Base-by-base conservation (phyloP, 2,888 invertebrate genomes). In the Xestoiulus laeticollis region DNA sequence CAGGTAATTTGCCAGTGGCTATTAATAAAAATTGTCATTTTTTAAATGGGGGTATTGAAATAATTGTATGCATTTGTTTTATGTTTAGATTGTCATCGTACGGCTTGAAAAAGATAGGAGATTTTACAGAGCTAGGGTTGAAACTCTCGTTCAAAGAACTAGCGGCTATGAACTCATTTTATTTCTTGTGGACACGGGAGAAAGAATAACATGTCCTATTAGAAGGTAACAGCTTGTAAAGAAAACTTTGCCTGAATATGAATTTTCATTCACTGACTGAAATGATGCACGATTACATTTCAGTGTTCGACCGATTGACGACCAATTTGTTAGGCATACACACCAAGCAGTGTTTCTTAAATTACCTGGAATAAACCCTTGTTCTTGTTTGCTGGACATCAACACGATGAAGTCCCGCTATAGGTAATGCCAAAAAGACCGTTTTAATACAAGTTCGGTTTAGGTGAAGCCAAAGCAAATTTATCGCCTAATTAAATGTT, bases 61-160 rank as follows among this genome's bases (percentile, higher is more conserved):
- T 26, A 10, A 12, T 26, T 68, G 5, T 68, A 22, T 26, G n/a
- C 8, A 48, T 68, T 68, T 32, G 10, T 43, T 2, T 22, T 44
- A 4, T n/a, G 10, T 44, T 43, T 3, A 85, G 85, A 30, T 85
- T 38, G 48, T 43, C 38, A 44, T 85, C 19, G 48, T 38, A 19
- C 85, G 85, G n/a, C 85, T 43, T 85, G 32, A 30, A 14, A 85
- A 44, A 14, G 85, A 85, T 30, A 85, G 48, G 43, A 19, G 48
- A 48, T 85, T 38, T 19, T 85, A 85, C 22, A 38, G 85, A 43
- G 85, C 43, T 14, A 44, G 16, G 16, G 85, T 48, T 10, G 26
- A 44, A 48, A 43, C 43, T n/a, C 22, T 85, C 1, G 12, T 85
- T n/a, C 38, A 85, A 44, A 30, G 48, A 44, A n/a, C 85, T 0